These are phyloP conservation scores for Heliconius congener DNA, from an alignment of 1,140 invertebrate species.

Conservation along the genomic window DNA sequence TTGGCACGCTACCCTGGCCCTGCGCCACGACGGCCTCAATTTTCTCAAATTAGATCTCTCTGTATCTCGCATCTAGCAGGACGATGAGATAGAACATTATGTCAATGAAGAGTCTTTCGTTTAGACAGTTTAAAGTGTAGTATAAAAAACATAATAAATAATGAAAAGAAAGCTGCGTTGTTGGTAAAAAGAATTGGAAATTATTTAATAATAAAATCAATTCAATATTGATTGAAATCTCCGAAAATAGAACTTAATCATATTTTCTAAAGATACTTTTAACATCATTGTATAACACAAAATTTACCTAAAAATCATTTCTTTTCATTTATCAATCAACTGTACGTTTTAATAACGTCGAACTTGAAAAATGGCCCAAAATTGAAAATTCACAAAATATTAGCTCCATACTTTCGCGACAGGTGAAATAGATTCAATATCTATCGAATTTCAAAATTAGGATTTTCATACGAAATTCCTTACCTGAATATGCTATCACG, in stretches of 20 bases:
- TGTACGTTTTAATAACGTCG: background rate
- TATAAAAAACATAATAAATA: too few relatives aligned
- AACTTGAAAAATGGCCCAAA: background rate
- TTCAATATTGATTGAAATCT: background rate
- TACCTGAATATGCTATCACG: background rate
- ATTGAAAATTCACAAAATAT: conserved; percentile 7
- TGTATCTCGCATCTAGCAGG: too few relatives aligned
- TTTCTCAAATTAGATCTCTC: too few relatives aligned
- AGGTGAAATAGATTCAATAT: conserved; percentile 12
- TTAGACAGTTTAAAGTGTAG: too few relatives aligned
- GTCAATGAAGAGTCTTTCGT: too few relatives aligned
- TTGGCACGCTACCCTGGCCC: too few relatives aligned
- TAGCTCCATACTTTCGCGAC: conserved; percentile 11
- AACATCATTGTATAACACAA: background rate
- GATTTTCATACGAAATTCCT: conserved; percentile 9
- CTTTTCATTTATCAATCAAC: background rate
- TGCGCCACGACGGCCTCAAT: too few relatives aligned
- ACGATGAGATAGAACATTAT: too few relatives aligned
- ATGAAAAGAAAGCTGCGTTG: too few relatives aligned
- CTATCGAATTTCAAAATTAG: conserved; percentile 12
- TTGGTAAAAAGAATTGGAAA: too few relatives aligned
- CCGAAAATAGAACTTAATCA: background rate
- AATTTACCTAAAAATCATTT: background rate
- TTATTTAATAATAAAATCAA: background rate
- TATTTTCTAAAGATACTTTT: too few relatives aligned